Evolutionary conservation across 2,888 invertebrate genomes (phyloP), one percentile per base, ranked within the genome.

Genomic region (Anoplius nigerrimus): DNA sequence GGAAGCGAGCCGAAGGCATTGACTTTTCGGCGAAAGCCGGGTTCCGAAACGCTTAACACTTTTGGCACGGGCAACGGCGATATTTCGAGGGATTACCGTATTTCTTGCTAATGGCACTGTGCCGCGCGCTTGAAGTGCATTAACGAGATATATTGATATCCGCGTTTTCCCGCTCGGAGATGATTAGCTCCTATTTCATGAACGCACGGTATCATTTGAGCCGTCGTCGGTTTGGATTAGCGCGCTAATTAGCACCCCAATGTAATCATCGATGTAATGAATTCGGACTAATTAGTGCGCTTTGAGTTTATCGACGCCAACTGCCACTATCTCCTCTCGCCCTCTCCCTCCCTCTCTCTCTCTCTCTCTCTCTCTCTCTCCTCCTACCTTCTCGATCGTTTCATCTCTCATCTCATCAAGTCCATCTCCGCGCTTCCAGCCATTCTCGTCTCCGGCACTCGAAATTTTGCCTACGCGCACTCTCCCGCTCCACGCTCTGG

Each of bases 1-100:
- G n/a, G n/a, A n/a, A n/a, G n/a, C n/a, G n/a, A n/a, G n/a, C n/a
- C n/a, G n/a, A n/a, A n/a, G n/a, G n/a, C n/a, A n/a, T n/a, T n/a
- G n/a, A n/a, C n/a, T n/a, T n/a, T n/a, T n/a, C n/a, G n/a, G n/a
- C n/a, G n/a, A n/a, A n/a, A n/a, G n/a, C n/a, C n/a, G 11, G 6
- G 34, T 34, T 1, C 1, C 8, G 34, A 34, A 34, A 11, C 4
- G 34, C 11, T 34, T 2, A 6, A 34, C 34, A 52, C 54, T 20
- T 59, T 51, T 62, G 56, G 20, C 22, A 58, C 51, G 66, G 34
- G 21, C 64, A 63, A 24, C 20, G 46, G 21, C 20, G 21, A 27
- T 43, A 34, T 54, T 15, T 45, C 43, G n/a, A 18, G 6, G 0
- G 18, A 54, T 18, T 45, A 53, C 5, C 46, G 15, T 8, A 4